phyloP scores from a whole-genome alignment of 2,888 invertebrate species.

The Dicroscelio sp. region DNA sequence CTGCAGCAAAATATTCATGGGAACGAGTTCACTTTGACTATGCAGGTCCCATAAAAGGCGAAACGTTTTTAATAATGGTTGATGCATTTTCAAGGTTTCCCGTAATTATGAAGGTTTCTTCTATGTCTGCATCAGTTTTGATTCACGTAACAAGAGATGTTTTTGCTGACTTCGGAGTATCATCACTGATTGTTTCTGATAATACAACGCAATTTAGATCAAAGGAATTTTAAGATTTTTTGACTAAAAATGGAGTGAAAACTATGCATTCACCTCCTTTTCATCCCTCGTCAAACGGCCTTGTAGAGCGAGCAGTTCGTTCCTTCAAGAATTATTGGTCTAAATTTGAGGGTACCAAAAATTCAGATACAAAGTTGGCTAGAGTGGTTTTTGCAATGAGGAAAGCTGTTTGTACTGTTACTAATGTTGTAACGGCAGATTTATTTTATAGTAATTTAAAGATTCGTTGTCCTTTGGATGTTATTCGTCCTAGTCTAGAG shows the following conservation, averaged over 20 bases:
- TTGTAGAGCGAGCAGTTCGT: background rate
- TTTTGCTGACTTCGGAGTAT: background rate
- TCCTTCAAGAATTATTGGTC: background rate
- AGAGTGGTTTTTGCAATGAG: constrained; percentile 34
- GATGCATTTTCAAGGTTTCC: constrained; percentile 1
- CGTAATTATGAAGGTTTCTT: background rate
- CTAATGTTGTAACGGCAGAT: background rate
- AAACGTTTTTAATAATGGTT: background rate
- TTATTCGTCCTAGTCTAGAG: background rate
- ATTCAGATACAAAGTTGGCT: background rate
- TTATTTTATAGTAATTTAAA: constrained; percentile 11
- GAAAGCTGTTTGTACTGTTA: background rate
- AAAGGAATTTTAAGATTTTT: constrained; percentile 12
- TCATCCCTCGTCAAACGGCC: constrained; percentile 22
- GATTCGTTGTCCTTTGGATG: background rate
- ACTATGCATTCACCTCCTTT: background rate
- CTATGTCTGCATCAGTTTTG: background rate
- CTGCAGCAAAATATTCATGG: background rate
- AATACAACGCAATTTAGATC: constrained; percentile 7
- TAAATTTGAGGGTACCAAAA: background rate
- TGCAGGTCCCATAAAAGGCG: background rate
- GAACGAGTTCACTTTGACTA: background rate
- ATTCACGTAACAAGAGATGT: background rate
- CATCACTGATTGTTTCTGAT: background rate
- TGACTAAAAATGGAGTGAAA: background rate